Evolutionary conservation across 2,888 invertebrate genomes (phyloP), one percentile per base, ranked within the genome.

Genomic region (Pseudococcus longispinus): DNA sequence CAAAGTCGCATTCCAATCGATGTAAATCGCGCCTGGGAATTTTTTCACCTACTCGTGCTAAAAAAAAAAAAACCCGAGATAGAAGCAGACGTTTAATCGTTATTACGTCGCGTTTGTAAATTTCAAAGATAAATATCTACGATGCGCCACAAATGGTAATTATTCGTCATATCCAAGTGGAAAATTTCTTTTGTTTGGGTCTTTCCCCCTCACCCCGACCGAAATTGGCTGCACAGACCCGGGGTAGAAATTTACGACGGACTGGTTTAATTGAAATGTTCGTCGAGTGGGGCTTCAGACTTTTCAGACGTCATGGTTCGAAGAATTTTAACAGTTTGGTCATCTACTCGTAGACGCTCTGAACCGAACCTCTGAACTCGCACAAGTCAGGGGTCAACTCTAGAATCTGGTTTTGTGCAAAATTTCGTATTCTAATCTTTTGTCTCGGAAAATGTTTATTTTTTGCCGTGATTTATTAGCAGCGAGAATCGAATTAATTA

Each of bases 1-100:
- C 77, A 80, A 80, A 80, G 77, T 80, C 77, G 42, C 42, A 80
- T 80, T 80, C 77, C 42, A 42, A 2, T 11, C 37, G 77, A 42
- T 37, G 1, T 42, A 42, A 80, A 80, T 80, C 29, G 32, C 9
- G 77, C 70, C 13, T 80, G 77, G 42, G 77, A 80, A 80, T 80
- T 80, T 42, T 26, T 60, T 55, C 55, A 9, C 23, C 6, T 51
- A 51, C 55, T 51, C 65, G 65, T 65, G 65, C 8, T 37, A 6
- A 37, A 37, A 37, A 6, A 32, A 6, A 32, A 15, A n/a, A 65
- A 70, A 60, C 60, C 4, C n/a, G n/a, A n/a, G 51, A 51, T 18
- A 51, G n/a, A n/a, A 51, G n/a, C 60, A 60, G 20, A 60, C 23
- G 55, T 2, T 60, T 60, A 60, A 60, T 60, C 60, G 20, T 60